Base-by-base conservation (phyloP, 2,113 vertebrate species). In the Tiliqua scincoides region DNA sequence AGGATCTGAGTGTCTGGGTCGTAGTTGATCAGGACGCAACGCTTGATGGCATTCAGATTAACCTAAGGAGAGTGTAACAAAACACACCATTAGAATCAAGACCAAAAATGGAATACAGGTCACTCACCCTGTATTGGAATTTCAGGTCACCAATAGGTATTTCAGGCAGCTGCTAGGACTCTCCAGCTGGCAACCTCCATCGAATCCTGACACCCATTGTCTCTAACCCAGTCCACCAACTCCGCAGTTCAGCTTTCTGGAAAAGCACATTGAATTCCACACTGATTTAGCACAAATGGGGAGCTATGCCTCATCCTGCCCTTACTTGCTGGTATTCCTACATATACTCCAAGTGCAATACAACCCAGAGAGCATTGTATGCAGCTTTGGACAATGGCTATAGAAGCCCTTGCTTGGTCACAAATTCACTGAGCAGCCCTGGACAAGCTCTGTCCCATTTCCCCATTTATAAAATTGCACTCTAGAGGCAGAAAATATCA, bases 1-100 rank as follows among this genome's bases (percentile, higher is more conserved):
- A 99, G 96, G 83, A 97, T 96, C 83, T 98, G 94, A 0, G 97
- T 94, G 10, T 92, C 94, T 0, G 97, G 62, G 62, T 98, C 91
- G 81, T 98, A 99, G 93, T 92, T 97, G 75, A 99, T 84, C 76
- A 99, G 95, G 54, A 99, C 96, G 85, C 98, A 99, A 74, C 98
- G 95, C 94, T 98, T 98, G 79, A 99, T 97, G 76, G 91, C 95
- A 94, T 99, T 99, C 48, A 99, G 96, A 87, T 95, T 98, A 2
- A 99, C 96, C 98, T 99, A 84, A 0, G n/a, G 3, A 54, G 54
- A 25, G 6, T 62, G 7, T 11, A 63, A 6, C 20, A 7, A 2
- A 1, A 6, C 9, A 48, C 7, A 6, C 1, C 20, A 9, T 0
- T 0, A 27, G 1, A 48, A 7, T 18, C 25, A 82, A 80, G 32